Evolutionary conservation across 1,140 invertebrate genomes (phyloP).

Genomic region (Lepidurus arcticus): DNA sequence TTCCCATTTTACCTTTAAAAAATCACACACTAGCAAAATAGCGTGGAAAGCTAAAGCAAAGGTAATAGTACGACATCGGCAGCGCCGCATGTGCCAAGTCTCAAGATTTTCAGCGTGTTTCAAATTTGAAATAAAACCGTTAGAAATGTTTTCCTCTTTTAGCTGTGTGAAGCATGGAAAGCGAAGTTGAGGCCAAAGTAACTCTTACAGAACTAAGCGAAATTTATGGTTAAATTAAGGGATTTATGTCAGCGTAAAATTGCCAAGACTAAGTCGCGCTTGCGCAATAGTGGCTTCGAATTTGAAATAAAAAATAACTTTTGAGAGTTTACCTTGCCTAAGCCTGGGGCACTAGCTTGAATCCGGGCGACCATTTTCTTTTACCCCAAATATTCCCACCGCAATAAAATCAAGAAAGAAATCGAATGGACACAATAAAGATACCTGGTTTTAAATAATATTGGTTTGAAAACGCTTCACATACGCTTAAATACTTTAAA

Average conservation of each 20-base stretch:
- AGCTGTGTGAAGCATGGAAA: too few relatives aligned
- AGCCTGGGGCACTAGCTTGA: background rate
- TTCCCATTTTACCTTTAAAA: background rate
- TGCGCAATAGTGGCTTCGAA: background rate
- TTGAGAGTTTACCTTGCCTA: background rate
- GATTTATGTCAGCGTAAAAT: too few relatives aligned
- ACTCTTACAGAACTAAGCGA: too few relatives aligned
- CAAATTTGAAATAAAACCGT: too few relatives aligned
- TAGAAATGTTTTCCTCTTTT: too few relatives aligned
- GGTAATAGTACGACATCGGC: too few relatives aligned
- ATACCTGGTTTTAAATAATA: background rate
- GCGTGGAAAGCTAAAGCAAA: too few relatives aligned
- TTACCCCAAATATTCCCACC: background rate
- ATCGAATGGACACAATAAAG: background rate
- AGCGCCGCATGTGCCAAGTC: too few relatives aligned
- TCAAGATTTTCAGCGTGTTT: too few relatives aligned
- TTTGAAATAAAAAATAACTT: background rate
- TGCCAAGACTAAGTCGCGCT: too few relatives aligned
- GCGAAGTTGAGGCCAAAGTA: too few relatives aligned
- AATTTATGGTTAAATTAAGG: too few relatives aligned
- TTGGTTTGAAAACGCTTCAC: background rate
- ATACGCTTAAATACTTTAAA: background rate
- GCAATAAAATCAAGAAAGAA: background rate
- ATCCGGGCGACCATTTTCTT: background rate
- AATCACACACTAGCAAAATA: background rate